phyloP scores from a whole-genome alignment of 2,113 vertebrate genomes.

The Xerus inauris region DNA sequence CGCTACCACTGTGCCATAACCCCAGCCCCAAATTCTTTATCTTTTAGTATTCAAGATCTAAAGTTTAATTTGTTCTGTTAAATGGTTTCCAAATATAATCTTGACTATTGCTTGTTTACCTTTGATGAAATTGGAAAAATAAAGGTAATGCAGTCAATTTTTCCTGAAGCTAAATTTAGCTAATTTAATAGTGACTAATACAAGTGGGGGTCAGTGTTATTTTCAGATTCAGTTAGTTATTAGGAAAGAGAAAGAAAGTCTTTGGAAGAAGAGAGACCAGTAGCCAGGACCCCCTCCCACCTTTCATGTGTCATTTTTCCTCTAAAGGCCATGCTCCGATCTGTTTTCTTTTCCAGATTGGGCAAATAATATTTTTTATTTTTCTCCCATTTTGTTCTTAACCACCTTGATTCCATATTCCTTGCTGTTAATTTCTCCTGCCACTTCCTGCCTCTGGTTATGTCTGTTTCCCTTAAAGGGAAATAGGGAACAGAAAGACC shows the following conservation, averaged over 20 bases:
- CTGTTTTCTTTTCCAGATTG: background rate
- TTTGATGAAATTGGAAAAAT: constrained; percentile 29
- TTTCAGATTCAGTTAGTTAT: constrained; percentile 1
- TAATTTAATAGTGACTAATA: background rate
- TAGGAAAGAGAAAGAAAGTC: background rate
- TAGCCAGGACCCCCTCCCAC: background rate
- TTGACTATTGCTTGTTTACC: background rate
- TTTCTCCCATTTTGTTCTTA: background rate
- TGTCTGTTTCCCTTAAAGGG: background rate
- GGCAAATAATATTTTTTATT: background rate
- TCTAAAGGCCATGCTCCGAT: background rate
- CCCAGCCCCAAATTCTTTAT: background rate
- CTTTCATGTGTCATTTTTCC: background rate
- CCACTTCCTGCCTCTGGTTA: background rate
- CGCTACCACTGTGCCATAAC: too few relatives aligned
- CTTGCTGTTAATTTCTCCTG: background rate
- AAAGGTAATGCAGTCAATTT: background rate
- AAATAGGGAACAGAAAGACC: background rate
- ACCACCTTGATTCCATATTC: background rate
- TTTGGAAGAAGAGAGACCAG: background rate
- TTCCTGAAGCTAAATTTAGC: background rate
- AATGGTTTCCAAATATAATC: background rate
- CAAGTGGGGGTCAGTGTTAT: background rate
- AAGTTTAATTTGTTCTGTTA: background rate
- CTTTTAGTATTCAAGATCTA: background rate